A percentile compares a stretch with the other conserved stretches of the same genome.
Evolutionary conservation across 2,113 vertebrate species (phyloP).

Genomic region (Symphodus melops): DNA sequence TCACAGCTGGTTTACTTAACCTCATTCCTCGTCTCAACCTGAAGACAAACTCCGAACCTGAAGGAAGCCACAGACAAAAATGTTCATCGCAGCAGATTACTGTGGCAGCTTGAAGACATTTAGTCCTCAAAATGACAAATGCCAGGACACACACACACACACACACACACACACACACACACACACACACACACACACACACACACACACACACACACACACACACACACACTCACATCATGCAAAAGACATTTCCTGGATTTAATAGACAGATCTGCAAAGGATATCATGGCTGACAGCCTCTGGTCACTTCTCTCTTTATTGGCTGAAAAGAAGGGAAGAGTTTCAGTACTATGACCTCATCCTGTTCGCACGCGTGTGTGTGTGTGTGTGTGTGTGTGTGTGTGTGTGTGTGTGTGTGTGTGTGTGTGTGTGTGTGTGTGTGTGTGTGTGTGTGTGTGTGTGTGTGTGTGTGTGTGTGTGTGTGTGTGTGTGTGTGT

Average conservation of each 20-base stretch:
- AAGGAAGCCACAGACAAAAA: not conserved
- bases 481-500: not conserved
- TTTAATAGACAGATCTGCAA: slow-evolving; percentile 54
- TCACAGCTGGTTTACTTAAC: slow-evolving; percentile 1
- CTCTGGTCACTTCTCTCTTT: slow-evolving; percentile 26
- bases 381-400: not conserved
- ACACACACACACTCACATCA: slow-evolving; percentile 3
- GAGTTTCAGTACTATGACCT: slow-evolving; percentile 41
- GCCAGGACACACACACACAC: not conserved
- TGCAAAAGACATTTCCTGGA: slow-evolving; percentile 55
- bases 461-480: not conserved
- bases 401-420: no score
- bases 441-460: slow-evolving; percentile 1
- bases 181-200: no score
- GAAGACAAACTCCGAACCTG: not conserved
- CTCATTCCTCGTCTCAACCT: not conserved
- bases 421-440: no score
- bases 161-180: not conserved
- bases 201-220: no score
- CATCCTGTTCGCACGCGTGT: slow-evolving; percentile 14
- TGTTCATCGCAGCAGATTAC: not conserved
- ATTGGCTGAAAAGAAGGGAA: not conserved
- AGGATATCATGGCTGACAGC: slow-evolving; percentile 31
- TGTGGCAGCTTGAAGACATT: not conserved
- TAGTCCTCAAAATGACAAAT: slow-evolving; percentile 1